Percentiles rank a stretch among this genome's conserved stretches.
Conservation (phyloP, 1,140 invertebrate species). For the Goniozus legneri region DNA sequence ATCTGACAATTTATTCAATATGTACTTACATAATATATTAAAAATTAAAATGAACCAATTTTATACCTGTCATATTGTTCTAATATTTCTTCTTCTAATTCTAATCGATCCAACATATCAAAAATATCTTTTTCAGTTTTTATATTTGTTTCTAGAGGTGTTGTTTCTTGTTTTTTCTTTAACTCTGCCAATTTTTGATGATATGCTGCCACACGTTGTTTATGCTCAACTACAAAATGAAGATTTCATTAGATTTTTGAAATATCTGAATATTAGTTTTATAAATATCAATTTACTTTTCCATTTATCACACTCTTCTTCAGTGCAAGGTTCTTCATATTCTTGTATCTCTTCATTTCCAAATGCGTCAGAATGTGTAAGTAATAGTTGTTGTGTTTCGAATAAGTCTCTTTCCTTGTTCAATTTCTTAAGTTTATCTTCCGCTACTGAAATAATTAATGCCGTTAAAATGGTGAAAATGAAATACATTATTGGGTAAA, state of each 20-base stretch:
- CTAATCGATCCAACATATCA: conserved; percentile 54
- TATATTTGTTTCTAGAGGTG: too few species aligned
- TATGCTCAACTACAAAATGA: conserved; percentile 52
- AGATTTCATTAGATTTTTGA: conserved; percentile 12
- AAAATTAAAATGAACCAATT: neutral
- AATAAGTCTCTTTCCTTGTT: conserved; percentile 52
- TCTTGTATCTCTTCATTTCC: conserved; percentile 44
- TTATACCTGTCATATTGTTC: conserved; percentile 46
- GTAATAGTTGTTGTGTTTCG: conserved; percentile 43
- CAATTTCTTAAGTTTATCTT: conserved; percentile 52
- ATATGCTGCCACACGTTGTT: conserved; percentile 52
- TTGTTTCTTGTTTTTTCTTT: conserved; percentile 28
- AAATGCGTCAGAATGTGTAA: conserved; percentile 41
- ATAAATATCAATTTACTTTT: conserved; percentile 39
- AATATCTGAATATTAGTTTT: neutral
- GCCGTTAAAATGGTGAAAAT: neutral
- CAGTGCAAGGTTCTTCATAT: conserved; percentile 57
- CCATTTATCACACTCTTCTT: conserved; percentile 57
- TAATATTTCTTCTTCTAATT: conserved; percentile 56
- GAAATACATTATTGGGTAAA: neutral
- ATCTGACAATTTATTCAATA: conserved; percentile 17
- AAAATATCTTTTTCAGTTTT: conserved; percentile 52
- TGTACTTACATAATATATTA: neutral
- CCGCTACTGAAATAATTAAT: conserved; percentile 38
- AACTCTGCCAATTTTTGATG: conserved; percentile 46